Evolutionary conservation across 1,140 invertebrate genomes (phyloP).

Genomic region (Brachionus plicatilis): DNA sequence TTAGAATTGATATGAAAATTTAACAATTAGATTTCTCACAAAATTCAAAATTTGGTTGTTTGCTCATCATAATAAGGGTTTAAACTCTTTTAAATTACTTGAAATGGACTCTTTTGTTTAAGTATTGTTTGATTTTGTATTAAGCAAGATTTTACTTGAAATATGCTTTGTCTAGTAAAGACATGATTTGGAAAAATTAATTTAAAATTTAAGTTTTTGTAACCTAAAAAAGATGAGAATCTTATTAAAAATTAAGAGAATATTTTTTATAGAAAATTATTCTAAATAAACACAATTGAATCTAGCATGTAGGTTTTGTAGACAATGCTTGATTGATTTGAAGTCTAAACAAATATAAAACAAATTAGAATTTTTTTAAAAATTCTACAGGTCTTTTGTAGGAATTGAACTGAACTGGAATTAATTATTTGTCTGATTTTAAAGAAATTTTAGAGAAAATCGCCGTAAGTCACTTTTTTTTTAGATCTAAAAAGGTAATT

Average conservation of each 20-base stretch:
- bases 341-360: background rate
- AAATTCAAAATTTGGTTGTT: background rate
- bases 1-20: background rate
- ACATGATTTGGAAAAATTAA: background rate
- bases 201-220: background rate
- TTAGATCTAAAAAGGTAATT: no score
- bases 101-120: background rate
- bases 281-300: background rate
- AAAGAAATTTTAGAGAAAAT: no score
- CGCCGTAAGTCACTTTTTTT: no score
- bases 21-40: background rate
- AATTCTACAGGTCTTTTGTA: no score
- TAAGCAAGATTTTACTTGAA: background rate
- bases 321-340: background rate
- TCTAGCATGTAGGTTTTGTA: constrained; percentile 40
- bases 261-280: background rate
- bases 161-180: background rate
- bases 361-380: background rate
- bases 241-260: background rate
- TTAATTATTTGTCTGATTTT: no score
- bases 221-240: background rate
- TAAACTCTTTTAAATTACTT: background rate
- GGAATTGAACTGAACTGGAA: no score
- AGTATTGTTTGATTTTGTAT: background rate
- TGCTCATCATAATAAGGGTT: background rate